Percentiles rank a stretch among this genome's conserved stretches.
Conservation (phyloP, 2,888 invertebrate species). For the Aromia moschata region DNA sequence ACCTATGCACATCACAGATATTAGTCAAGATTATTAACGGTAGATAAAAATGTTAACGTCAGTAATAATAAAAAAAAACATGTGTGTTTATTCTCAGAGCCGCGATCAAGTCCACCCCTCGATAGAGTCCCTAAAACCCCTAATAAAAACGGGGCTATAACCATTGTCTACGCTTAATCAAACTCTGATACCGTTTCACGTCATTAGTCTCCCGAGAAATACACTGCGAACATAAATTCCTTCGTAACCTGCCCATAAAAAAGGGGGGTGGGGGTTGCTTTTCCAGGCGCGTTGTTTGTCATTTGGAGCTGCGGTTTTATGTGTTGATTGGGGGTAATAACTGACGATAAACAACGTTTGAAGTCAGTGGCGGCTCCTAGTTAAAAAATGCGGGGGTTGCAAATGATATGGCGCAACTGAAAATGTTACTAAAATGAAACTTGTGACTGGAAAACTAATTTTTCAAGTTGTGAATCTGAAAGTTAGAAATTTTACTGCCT, state of each 20-base stretch:
- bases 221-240: constrained; percentile 39
- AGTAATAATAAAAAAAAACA: constrained; percentile 42
- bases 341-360: too few relatives aligned
- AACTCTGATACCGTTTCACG: constrained; percentile 49
- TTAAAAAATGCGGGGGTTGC: too few relatives aligned
- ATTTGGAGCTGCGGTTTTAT: neutral
- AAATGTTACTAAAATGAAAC: too few relatives aligned
- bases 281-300: neutral
- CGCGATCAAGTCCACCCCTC: constrained; percentile 46
- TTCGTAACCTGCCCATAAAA: constrained; percentile 29
- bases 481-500: too few relatives aligned
- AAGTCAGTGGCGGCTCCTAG: too few relatives aligned
- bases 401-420: too few relatives aligned
- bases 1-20: constrained; percentile 20
- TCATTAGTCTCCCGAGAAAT: constrained; percentile 47
- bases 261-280: constrained; percentile 1
- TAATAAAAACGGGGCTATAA: constrained; percentile 44
- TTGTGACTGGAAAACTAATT: too few relatives aligned
- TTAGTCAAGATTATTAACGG: constrained; percentile 30
- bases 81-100: constrained; percentile 48
- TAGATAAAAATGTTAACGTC: constrained; percentile 26
- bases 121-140: constrained; percentile 39
- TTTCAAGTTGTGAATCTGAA: too few relatives aligned
- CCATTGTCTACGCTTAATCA: constrained; percentile 52
- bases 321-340: too few relatives aligned